Conservation (phyloP, 1,140 invertebrate genomes). For the Helicoverpa armigera region DNA sequence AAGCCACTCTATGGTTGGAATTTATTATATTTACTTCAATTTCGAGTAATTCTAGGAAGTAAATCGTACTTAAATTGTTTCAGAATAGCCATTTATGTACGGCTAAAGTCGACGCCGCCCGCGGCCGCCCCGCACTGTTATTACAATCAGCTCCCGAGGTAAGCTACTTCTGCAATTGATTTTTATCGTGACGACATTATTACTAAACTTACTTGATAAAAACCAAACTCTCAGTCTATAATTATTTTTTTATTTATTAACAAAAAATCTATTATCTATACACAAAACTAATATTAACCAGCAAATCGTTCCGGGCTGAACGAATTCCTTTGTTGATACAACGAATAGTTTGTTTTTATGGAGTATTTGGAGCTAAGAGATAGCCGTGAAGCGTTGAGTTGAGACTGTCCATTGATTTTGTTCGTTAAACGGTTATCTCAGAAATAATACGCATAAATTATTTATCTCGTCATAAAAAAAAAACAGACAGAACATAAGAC, state of each 20-base stretch:
- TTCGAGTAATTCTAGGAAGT: neutral
- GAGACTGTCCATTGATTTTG: neutral
- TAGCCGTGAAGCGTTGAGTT: slow-evolving; percentile 32
- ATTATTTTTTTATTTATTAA: slow-evolving; percentile 69
- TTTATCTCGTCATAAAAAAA: neutral
- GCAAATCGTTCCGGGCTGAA: slow-evolving; percentile 49
- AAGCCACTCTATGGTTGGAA: neutral
- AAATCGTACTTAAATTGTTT: slow-evolving; percentile 37
- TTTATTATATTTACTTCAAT: neutral
- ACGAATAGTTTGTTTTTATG: slow-evolving; percentile 29
- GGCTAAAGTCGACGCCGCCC: slow-evolving; percentile 54
- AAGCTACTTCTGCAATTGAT: slow-evolving; percentile 73
- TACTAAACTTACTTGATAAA: slow-evolving; percentile 66
- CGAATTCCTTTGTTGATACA: slow-evolving; percentile 37
- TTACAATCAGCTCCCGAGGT: slow-evolving; percentile 73
- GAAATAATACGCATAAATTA: neutral
- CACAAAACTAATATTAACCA: slow-evolving; percentile 54
- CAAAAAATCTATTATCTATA: slow-evolving; percentile 65
- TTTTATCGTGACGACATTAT: slow-evolving; percentile 80
- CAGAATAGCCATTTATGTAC: slow-evolving; percentile 50
- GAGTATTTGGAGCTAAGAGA: slow-evolving; percentile 11
- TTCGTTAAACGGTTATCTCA: neutral
- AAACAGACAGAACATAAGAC: neutral
- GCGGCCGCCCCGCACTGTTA: slow-evolving; percentile 66
- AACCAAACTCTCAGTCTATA: slow-evolving; percentile 61